Conservation (phyloP, 2,888 invertebrate species). For the Oscheius sp. region DNA sequence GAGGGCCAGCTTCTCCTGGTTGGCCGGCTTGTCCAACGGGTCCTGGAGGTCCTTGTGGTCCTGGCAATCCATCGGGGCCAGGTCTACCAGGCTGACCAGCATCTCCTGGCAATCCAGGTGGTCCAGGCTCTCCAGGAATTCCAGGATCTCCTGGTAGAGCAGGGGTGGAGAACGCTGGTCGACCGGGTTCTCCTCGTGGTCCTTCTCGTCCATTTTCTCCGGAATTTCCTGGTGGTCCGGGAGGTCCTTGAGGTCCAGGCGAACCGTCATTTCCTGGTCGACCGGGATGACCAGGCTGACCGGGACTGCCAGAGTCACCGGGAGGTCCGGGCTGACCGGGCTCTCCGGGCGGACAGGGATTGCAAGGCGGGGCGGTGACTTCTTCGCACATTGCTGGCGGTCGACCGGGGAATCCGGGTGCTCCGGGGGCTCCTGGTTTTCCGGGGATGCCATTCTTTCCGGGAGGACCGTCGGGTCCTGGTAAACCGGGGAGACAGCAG, state of each 20-base stretch:
- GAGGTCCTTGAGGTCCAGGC: conserved; percentile 68
- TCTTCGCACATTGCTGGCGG: conserved; percentile 72
- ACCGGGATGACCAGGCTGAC: conserved; percentile 66
- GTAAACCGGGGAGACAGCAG: conserved; percentile 71
- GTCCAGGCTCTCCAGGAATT: conserved; percentile 70
- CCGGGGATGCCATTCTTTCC: conserved; percentile 71
- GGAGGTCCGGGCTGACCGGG: conserved; percentile 68
- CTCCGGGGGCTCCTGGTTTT: conserved; percentile 72
- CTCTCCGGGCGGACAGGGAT: conserved; percentile 72
- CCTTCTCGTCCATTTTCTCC: conserved; percentile 71
- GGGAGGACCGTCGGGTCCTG: conserved; percentile 68
- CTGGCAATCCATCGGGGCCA: conserved; percentile 62
- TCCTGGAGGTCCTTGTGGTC: conserved; percentile 65
- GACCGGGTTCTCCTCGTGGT: conserved; percentile 70
- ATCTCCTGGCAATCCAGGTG: conserved; percentile 69
- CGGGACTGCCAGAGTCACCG: conserved; percentile 58
- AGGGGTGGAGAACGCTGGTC: conserved; percentile 72
- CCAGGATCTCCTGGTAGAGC: conserved; percentile 73
- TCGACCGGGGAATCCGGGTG: conserved; percentile 72
- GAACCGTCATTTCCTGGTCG: conserved; percentile 72
- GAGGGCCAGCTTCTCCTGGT: conserved; percentile 57
- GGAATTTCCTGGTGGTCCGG: conserved; percentile 68
- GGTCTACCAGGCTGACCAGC: conserved; percentile 62
- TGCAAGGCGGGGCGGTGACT: conserved; percentile 72
- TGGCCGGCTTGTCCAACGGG: conserved; percentile 57